Conservation (phyloP, 2,888 invertebrate species). For the Drosophila nr. medialis region DNA sequence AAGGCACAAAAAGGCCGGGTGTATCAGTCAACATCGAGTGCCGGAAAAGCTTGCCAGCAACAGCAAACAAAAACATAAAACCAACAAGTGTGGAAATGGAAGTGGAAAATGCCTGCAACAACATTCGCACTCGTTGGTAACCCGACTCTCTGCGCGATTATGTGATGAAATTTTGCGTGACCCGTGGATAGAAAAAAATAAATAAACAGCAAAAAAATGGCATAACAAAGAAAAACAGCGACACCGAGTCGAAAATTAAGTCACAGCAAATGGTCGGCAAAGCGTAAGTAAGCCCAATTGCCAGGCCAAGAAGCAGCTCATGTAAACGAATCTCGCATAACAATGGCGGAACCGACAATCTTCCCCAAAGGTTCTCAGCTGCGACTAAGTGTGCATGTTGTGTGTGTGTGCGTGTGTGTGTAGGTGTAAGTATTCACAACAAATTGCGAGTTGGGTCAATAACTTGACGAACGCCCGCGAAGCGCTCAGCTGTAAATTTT, state of each 20-base stretch:
- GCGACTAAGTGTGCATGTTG: slow-evolving; percentile 3
- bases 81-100: slow-evolving; percentile 47
- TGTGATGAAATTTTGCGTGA: slow-evolving; percentile 81
- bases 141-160: slow-evolving; percentile 60
- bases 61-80: slow-evolving; percentile 14
- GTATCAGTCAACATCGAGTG: slow-evolving; percentile 48
- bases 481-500: slow-evolving; percentile 48
- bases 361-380: slow-evolving; percentile 49
- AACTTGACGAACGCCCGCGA: slow-evolving; percentile 42
- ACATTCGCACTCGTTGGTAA: slow-evolving; percentile 31
- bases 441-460: slow-evolving; percentile 61
- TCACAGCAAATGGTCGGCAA: slow-evolving; percentile 50
- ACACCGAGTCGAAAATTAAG: slow-evolving; percentile 59
- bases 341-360: slow-evolving; percentile 33
- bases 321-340: slow-evolving; percentile 14
- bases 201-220: slow-evolving; percentile 16
- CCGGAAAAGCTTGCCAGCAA: slow-evolving; percentile 66
- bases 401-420: background rate
- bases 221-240: slow-evolving; percentile 32
- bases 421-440: slow-evolving; percentile 19
- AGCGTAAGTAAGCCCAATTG: slow-evolving; percentile 24
- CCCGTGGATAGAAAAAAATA: slow-evolving; percentile 60
- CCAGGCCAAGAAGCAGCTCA: slow-evolving; percentile 8
- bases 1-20: slow-evolving; percentile 52
- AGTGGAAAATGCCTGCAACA: slow-evolving; percentile 57